Base-by-base conservation (phyloP, 2,113 vertebrate genomes). In the Stigmatopora nigra region DNA sequence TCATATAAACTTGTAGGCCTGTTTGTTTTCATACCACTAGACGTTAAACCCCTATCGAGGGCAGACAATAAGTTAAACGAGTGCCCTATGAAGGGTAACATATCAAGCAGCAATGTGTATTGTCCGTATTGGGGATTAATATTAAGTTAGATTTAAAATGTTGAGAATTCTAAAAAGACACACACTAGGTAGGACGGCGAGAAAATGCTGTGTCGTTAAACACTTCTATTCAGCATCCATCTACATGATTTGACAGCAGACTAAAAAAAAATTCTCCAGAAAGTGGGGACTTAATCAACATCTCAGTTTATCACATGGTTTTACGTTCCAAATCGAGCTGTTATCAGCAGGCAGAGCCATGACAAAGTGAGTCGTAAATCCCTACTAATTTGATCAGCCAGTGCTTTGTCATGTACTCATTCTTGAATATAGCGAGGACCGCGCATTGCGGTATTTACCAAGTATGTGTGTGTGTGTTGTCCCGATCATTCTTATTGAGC, bases 401-500 rank as follows among this genome's bases (percentile, higher is more conserved):
- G 77, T 36, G 75, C 76, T 89, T 86, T 86, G 84, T 84, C 89
- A 86, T 82, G 84, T 63, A 59, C 78, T 52, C 72, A 81, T 67
- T 74, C 74, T 82, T 84, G 82, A 88, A 86, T 81, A 82, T 78
- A 70, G 81, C 73, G 73, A 77, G 78, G 76, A 69, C 25, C 70
- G 70, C 80, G 78, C 86, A 87, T 85, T 44, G 72, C 83, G 75
- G 82, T 76, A 81, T 88, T 90, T 88, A 87, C 88, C 63, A 84
- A 87, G 83, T 73, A 81, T 86, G 82, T 73, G 82, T 86, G 25
- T 14, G 19, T 11, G 74, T 69, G 84, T 88, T 92, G 83, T 84
- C 80, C 80, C 76, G 79, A 89, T 89, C 91, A 89, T 84, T 87
- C 88, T 85, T 84, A 89, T 86, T 75, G 87, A 92, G 84, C 82